phyloP scores from a whole-genome alignment of 2,797 vertebrate genomes.

The Trachurus trachurus region DNA sequence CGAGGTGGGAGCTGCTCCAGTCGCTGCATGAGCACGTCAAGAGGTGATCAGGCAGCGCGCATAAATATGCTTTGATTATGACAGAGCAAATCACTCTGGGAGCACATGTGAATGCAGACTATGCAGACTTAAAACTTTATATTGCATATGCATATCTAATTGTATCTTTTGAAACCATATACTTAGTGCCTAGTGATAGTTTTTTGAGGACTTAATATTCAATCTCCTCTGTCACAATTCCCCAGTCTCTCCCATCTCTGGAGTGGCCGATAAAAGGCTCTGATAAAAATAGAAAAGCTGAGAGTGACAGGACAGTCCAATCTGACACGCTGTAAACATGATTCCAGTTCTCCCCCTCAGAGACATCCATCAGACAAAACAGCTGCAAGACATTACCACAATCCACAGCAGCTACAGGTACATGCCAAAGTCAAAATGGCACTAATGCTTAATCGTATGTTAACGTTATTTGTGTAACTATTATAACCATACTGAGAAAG shows the following conservation, averaged over 20 bases:
- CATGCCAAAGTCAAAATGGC: background rate
- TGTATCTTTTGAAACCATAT: conserved; percentile 17
- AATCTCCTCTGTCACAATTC: background rate
- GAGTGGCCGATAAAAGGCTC: conserved; percentile 52
- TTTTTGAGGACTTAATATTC: conserved; percentile 2
- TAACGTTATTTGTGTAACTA: background rate
- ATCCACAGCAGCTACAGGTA: conserved; percentile 38
- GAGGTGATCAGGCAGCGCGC: conserved; percentile 34
- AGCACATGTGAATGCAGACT: background rate
- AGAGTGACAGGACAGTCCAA: conserved; percentile 73
- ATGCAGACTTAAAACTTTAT: background rate
- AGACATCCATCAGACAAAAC: conserved; percentile 44
- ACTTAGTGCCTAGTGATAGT: background rate
- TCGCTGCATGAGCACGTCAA: conserved; percentile 27
- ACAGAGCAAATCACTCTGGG: conserved; percentile 15
- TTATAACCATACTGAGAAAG: background rate
- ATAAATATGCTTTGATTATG: conserved; percentile 23
- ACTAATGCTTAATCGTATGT: background rate
- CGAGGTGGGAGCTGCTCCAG: conserved; percentile 46
- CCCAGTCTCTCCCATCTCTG: conserved; percentile 25
- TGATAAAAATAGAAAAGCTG: conserved; percentile 78
- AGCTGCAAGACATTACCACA: conserved; percentile 26
- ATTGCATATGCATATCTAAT: background rate
- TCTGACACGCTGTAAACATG: conserved; percentile 78
- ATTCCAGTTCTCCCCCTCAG: conserved; percentile 63